Conservation (phyloP, 92 coral and sea anemone genomes). For the Epizoanthus scotinus region DNA sequence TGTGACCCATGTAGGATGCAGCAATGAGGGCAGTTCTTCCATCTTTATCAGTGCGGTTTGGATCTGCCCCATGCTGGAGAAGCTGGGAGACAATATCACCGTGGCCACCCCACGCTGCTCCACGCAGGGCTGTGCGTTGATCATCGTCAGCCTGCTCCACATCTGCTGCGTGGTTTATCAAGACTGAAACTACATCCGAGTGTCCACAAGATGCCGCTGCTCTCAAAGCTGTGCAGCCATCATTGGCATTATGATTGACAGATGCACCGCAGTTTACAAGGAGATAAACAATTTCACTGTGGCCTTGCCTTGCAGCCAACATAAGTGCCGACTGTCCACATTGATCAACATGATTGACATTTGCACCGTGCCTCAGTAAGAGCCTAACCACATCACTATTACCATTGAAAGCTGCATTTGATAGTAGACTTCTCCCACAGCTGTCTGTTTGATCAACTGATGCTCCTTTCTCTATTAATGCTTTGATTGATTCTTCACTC, state of each 20-base stretch:
- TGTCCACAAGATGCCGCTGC: constrained; percentile 96
- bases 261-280: constrained; percentile 96
- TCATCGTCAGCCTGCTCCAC: constrained; percentile 94
- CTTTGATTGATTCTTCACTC: constrained; percentile 72
- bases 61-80: constrained; percentile 90
- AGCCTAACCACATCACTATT: constrained; percentile 77
- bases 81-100: constrained; percentile 83
- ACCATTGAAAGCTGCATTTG: constrained; percentile 94
- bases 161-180: constrained; percentile 82
- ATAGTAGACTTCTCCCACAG: constrained; percentile 83
- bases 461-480: constrained; percentile 68
- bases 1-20: constrained; percentile 96
- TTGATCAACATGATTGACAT: constrained; percentile 89
- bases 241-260: constrained; percentile 80
- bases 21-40: constrained; percentile 98
- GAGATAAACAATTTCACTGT: constrained; percentile 85
- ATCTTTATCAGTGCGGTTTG: constrained; percentile 88
- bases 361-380: constrained; percentile 93
- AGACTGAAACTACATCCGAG: constrained; percentile 90
- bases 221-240: constrained; percentile 94
- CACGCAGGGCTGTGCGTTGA: constrained; percentile 92
- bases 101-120: constrained; percentile 99
- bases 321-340: constrained; percentile 91
- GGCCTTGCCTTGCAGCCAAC: constrained; percentile 94
- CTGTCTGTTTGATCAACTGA: constrained; percentile 84